A percentile compares a stretch with the other conserved stretches of the same genome.
Evolutionary conservation across 2,888 invertebrate genomes (phyloP).

Genomic region (Dasypogon diadema): DNA sequence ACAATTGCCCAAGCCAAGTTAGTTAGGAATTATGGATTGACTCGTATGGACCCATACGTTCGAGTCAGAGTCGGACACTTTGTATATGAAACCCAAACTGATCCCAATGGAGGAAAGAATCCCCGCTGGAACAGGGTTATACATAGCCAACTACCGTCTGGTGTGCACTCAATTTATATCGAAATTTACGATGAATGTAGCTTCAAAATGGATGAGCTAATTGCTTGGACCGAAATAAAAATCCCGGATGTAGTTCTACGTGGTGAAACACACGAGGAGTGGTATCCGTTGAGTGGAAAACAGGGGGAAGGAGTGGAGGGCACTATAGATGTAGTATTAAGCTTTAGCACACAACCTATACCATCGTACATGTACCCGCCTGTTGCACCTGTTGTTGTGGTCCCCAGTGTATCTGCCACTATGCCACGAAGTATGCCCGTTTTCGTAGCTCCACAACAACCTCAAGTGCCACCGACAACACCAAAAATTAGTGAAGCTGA

Average conservation of each 20-base stretch:
- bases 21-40: conserved; percentile 93
- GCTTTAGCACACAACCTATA: conserved; percentile 73
- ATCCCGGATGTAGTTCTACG: conserved; percentile 87
- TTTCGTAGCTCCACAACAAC: conserved; percentile 63
- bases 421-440: conserved; percentile 62
- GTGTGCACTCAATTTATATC: conserved; percentile 88
- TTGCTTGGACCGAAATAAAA: conserved; percentile 92
- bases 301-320: conserved; percentile 96
- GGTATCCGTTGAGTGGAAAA: conserved; percentile 93
- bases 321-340: conserved; percentile 90
- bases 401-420: conserved; percentile 71
- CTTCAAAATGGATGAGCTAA: conserved; percentile 94
- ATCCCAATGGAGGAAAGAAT: conserved; percentile 93
- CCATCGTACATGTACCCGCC: conserved; percentile 68
- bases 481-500: conserved; percentile 72
- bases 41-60: conserved; percentile 97
- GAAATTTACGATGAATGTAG: conserved; percentile 98
- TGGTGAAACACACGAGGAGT: conserved; percentile 94
- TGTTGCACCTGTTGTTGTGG: conserved; percentile 76
- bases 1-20: conserved; percentile 92
- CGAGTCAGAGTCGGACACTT: conserved; percentile 92
- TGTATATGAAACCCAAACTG: conserved; percentile 96
- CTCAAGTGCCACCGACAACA: conserved; percentile 60
- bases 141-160: conserved; percentile 81
- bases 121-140: conserved; percentile 97